These are phyloP conservation scores for Apoderus coryli DNA, from an alignment of 2,888 invertebrate species.

Conservation along the genomic window DNA sequence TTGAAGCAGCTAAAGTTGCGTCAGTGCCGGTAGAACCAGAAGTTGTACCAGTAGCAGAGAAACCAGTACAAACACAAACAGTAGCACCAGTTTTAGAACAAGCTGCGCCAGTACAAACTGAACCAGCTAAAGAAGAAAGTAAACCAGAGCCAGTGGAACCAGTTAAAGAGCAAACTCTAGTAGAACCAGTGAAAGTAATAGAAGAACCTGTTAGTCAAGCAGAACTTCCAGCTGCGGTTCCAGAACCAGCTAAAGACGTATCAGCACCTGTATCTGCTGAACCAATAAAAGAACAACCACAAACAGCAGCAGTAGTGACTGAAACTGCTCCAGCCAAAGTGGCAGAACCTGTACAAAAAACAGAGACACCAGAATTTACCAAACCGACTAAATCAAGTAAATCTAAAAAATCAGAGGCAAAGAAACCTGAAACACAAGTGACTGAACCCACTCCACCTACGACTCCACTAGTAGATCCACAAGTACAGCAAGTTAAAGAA, in stretches of 20 bases:
- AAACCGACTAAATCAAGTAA: slow-evolving; percentile 5
- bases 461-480: slow-evolving; percentile 21
- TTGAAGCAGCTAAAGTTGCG: neutral
- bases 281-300: slow-evolving; percentile 3
- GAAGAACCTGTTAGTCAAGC: slow-evolving; percentile 13
- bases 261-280: slow-evolving; percentile 1
- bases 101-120: slow-evolving; percentile 12
- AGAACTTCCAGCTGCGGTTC: slow-evolving; percentile 19
- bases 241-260: slow-evolving; percentile 4
- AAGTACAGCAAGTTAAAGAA: slow-evolving; percentile 18
- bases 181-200: slow-evolving; percentile 6
- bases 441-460: slow-evolving; percentile 28
- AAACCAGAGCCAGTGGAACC: slow-evolving; percentile 8
- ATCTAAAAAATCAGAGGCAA: slow-evolving; percentile 17
- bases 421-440: slow-evolving; percentile 22
- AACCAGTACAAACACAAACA: too few relatives aligned
- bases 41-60: slow-evolving; percentile 9
- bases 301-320: slow-evolving; percentile 2
- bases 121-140: slow-evolving; percentile 15
- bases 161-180: too few relatives aligned
- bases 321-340: slow-evolving; percentile 1
- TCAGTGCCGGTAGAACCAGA: slow-evolving; percentile 1
- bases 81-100: slow-evolving; percentile 5
- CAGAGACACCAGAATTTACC: slow-evolving; percentile 10
- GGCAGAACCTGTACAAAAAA: neutral